Evolutionary conservation across 2,888 invertebrate genomes (phyloP).

Genomic region (Drosophila peninsularis): DNA sequence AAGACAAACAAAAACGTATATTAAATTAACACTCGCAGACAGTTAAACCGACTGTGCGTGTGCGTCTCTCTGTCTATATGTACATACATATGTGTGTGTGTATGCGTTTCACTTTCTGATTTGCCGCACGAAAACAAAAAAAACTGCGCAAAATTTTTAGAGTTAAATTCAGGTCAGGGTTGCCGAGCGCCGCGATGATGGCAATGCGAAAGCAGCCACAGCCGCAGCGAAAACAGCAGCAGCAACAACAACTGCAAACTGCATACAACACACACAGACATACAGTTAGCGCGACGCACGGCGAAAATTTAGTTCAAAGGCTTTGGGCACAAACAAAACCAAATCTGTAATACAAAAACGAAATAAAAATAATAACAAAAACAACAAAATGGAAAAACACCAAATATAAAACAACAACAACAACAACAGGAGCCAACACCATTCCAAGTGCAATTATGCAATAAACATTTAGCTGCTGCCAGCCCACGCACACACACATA

Average conservation of each 20-base stretch:
- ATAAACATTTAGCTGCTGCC: conserved; percentile 44
- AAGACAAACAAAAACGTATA: conserved; percentile 41
- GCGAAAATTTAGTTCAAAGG: conserved; percentile 67
- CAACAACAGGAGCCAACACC: conserved; percentile 17
- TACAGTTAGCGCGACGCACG: conserved; percentile 27
- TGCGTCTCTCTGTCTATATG: too few relatives aligned
- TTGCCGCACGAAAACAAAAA: conserved; percentile 41
- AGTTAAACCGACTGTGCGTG: conserved; percentile 19
- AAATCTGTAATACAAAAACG: conserved; percentile 19
- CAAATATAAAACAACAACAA: conserved; percentile 23
- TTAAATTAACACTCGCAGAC: conserved; percentile 65
- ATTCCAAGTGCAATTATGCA: conserved; percentile 47
- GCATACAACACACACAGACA: conserved; percentile 25
- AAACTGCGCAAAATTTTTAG: conserved; percentile 60
- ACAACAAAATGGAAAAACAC: conserved; percentile 20
- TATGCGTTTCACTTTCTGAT: conserved; percentile 49
- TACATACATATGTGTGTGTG: conserved; percentile 17
- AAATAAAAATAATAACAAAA: conserved; percentile 9
- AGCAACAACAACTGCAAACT: conserved; percentile 25
- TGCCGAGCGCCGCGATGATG: conserved; percentile 57
- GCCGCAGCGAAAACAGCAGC: conserved; percentile 23
- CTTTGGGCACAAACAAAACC: conserved; percentile 56
- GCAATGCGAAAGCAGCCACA: conserved; percentile 49
- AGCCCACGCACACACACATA: not conserved
- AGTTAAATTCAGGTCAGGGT: conserved; percentile 75